These are phyloP conservation scores for Cotesia typhae DNA, from an alignment of 1,140 invertebrate species.

Conservation along the genomic window DNA sequence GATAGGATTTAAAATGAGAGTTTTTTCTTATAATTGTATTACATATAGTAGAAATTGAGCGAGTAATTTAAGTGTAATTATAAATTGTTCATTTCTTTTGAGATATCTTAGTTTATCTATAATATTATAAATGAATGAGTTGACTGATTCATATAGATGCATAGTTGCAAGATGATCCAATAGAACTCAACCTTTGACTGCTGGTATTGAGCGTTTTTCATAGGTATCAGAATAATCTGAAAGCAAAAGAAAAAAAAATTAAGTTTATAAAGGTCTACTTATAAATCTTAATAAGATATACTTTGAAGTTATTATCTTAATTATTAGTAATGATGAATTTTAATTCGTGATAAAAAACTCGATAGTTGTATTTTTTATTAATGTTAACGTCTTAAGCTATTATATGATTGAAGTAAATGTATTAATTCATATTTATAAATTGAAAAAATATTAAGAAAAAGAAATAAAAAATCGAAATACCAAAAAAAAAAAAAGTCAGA, in stretches of 20 bases:
- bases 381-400: too few species aligned
- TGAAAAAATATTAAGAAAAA: too few species aligned
- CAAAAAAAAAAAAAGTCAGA: conserved; percentile 5
- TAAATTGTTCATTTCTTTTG: too few species aligned
- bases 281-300: too few species aligned
- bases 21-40: too few species aligned
- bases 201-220: not conserved
- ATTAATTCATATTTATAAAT: not conserved
- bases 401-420: too few species aligned
- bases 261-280: not conserved
- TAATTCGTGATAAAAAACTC: too few species aligned
- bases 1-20: not conserved
- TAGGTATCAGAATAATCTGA: not conserved
- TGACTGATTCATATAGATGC: too few species aligned
- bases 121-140: not conserved
- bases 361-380: too few species aligned
- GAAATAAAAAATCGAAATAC: not conserved
- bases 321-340: not conserved
- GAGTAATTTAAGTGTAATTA: too few species aligned
- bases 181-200: not conserved
- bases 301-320: not conserved
- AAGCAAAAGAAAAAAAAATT: conserved; percentile 10
- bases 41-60: too few species aligned
- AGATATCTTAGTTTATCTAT: not conserved
- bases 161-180: too few species aligned